Percentiles rank a stretch among this genome's conserved stretches.
Conservation (phyloP, 2,888 invertebrate species). For the Trissolcus japonicus region DNA sequence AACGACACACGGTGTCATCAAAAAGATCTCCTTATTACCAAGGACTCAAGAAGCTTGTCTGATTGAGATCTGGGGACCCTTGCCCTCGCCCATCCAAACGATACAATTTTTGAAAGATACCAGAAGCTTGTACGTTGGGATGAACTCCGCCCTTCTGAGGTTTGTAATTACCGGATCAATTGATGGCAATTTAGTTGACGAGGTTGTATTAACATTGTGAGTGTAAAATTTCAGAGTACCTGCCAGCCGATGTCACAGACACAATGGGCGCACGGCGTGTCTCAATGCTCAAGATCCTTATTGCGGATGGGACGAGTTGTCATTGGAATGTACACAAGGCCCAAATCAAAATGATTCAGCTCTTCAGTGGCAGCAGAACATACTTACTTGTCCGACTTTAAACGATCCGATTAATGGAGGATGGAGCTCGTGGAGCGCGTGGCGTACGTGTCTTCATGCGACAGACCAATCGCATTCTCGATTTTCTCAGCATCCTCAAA, state of each 20-base stretch:
- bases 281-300: slow-evolving; percentile 93
- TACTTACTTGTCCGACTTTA: slow-evolving; percentile 83
- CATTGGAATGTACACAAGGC: slow-evolving; percentile 84
- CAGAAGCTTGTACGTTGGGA: slow-evolving; percentile 77
- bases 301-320: slow-evolving; percentile 93
- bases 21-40: slow-evolving; percentile 88
- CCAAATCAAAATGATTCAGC: slow-evolving; percentile 81
- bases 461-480: slow-evolving; percentile 59
- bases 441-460: slow-evolving; percentile 87
- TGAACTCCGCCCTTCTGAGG: slow-evolving; percentile 68
- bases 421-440: slow-evolving; percentile 92
- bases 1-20: slow-evolving; percentile 84
- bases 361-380: slow-evolving; percentile 85
- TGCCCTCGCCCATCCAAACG: slow-evolving; percentile 79
- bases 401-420: slow-evolving; percentile 86
- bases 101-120: slow-evolving; percentile 89
- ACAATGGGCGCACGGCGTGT: slow-evolving; percentile 84
- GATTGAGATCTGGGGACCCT: slow-evolving; percentile 89
- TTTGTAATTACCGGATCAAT: slow-evolving; percentile 28
- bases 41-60: slow-evolving; percentile 85
- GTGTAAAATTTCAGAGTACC: slow-evolving; percentile 79
- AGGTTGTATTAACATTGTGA: background rate
- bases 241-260: slow-evolving; percentile 87
- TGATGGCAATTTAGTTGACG: background rate
- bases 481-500: background rate